Evolutionary conservation across 2,797 vertebrate species (phyloP), one percentile per base, ranked within the genome.

Genomic region (Myoxocephalus aenaeus): DNA sequence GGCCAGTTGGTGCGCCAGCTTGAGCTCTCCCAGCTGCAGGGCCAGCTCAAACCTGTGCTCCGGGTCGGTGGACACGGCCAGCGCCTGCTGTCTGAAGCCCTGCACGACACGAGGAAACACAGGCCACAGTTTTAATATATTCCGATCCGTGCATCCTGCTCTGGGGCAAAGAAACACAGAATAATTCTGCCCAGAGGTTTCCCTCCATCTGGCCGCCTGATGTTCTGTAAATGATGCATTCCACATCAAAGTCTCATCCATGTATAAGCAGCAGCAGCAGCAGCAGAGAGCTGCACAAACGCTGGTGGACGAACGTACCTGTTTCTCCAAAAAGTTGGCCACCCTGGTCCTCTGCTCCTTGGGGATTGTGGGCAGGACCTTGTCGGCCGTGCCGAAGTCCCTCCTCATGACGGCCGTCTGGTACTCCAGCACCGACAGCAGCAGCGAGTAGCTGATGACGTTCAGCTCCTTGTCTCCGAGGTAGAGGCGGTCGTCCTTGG

Each of bases 21-120:
- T 65, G 61, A 99, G 90, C 89, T 99, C 97, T 84, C 97, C 97
- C 65, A 98, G 95, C 72, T 99, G 97, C 85, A 99, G 95, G 36
- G 97, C 97, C 80, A 99, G 93, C 75, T 99, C 97, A 92, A 99
- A 99, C 84, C 95, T 96, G 92, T 99, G 98, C 71, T 99, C 98
- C 29, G 84, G 75, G 80, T 92, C 90, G 3, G 83, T 87, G 83
- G 90, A 82, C 20, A 93, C 89, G 15, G 92, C 92, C 85, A 93
- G 82, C 20, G 93, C 93, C 88, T 92, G 90, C 75, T 93, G 91
- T 36, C 59, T 91, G 85, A 92, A 94, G 48, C 94, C 93, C 87
- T 93, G 44, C n/a, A 82, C 75, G 80, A 69, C 46, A 65, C 38
- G 75, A 57, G 10, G 3, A 44, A 34, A 63, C 25, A 59, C 50